These are phyloP conservation scores for Lepidotrigona ventralis DNA, from an alignment of 1,140 invertebrate genomes.

Conservation along the genomic window DNA sequence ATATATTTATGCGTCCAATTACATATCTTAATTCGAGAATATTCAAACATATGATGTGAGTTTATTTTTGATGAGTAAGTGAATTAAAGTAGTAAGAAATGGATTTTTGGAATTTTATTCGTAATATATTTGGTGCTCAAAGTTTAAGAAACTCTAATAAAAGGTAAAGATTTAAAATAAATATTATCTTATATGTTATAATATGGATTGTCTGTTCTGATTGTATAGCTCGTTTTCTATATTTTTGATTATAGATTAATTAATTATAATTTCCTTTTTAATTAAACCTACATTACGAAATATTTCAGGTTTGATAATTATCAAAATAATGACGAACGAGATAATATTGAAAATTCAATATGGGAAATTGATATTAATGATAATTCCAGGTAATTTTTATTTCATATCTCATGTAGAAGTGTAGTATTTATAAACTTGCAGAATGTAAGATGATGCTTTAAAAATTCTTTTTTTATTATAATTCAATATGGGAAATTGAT, in stretches of 20 bases:
- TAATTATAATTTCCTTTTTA: background rate
- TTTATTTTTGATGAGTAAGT: background rate
- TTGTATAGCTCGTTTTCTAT: background rate
- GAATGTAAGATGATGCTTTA: background rate
- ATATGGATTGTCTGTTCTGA: background rate
- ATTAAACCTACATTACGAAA: background rate
- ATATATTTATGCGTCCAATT: background rate
- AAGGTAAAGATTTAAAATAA: conserved; percentile 37
- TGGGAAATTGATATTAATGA: conserved; percentile 72
- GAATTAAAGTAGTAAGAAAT: conserved; percentile 42
- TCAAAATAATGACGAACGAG: conserved; percentile 22
- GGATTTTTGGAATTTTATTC: conserved; percentile 67
- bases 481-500: conserved; percentile 74
- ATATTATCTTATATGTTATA: background rate
- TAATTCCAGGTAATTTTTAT: conserved; percentile 64
- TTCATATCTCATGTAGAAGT: background rate
- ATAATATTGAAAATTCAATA: conserved; percentile 72
- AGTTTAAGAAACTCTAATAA: conserved; percentile 40
- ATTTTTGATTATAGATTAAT: no score
- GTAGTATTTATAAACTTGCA: conserved; percentile 13
- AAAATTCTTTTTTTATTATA: conserved; percentile 3
- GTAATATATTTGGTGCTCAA: conserved; percentile 61
- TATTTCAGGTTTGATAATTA: conserved; percentile 62
- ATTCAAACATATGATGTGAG: conserved; percentile 48
- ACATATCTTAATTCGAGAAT: background rate